Conservation (phyloP, 2,113 vertebrate genomes). For the Eurystomus gularis region DNA sequence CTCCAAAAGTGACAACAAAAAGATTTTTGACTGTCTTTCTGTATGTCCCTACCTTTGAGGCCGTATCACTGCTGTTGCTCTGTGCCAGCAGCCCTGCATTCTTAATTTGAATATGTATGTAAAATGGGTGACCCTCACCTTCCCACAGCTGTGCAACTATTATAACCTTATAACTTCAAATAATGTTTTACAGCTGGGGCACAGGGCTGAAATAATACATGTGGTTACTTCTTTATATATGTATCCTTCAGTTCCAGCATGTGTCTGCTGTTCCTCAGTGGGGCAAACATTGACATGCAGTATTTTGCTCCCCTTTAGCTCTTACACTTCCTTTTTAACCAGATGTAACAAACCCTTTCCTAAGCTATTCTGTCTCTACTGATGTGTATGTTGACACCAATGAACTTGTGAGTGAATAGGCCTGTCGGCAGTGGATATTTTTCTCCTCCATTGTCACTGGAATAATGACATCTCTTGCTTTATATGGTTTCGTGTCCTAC, state of each 20-base stretch:
- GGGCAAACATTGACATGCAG: conserved; percentile 67
- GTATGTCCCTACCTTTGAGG: conserved; percentile 49
- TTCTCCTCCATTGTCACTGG: conserved; percentile 63
- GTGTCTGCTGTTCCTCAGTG: conserved; percentile 67
- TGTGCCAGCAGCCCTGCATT: conserved; percentile 62
- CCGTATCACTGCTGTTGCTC: conserved; percentile 27
- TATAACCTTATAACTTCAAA: conserved; percentile 72
- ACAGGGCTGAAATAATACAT: conserved; percentile 68
- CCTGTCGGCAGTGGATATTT: conserved; percentile 72
- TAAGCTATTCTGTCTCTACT: conserved; percentile 62
- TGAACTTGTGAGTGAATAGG: conserved; percentile 63
- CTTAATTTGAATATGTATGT: conserved; percentile 75
- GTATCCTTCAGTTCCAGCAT: conserved; percentile 67
- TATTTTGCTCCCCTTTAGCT: conserved; percentile 63
- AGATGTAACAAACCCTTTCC: conserved; percentile 65
- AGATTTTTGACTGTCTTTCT: conserved; percentile 35
- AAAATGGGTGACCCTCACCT: conserved; percentile 64
- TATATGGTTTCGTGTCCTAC: conserved; percentile 69
- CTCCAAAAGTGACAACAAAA: conserved; percentile 28
- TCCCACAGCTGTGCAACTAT: conserved; percentile 62
- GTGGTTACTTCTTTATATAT: conserved; percentile 60
- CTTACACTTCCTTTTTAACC: conserved; percentile 62
- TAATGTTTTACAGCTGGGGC: conserved; percentile 73
- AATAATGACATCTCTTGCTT: conserved; percentile 75
- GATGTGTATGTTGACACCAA: conserved; percentile 58